These are phyloP conservation scores for Vulpes lagopus DNA, from an alignment of 2,113 vertebrate genomes.

Conservation along the genomic window DNA sequence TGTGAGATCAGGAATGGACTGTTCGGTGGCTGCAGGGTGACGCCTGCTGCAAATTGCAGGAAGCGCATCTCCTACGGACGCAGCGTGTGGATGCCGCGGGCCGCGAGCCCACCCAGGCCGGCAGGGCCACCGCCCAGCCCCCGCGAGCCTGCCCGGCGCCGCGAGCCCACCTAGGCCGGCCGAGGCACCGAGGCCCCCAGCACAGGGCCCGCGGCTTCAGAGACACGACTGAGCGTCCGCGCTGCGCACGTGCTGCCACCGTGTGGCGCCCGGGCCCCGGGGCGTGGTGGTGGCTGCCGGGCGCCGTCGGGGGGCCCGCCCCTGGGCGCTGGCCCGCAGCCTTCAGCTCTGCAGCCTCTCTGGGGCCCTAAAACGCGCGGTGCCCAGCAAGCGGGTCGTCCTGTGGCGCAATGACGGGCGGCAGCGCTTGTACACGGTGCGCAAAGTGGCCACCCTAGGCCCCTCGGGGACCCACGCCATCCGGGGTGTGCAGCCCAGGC, in stretches of 20 bases:
- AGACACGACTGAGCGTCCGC: too few relatives aligned
- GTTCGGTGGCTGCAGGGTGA: slow-evolving; percentile 80
- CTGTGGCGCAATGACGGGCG: neutral
- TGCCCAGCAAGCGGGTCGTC: neutral
- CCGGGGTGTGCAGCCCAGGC: too few relatives aligned
- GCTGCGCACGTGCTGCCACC: too few relatives aligned
- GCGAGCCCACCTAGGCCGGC: too few relatives aligned
- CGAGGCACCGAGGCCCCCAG: too few relatives aligned
- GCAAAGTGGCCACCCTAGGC: neutral
- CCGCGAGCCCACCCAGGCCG: too few relatives aligned
- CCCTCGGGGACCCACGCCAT: neutral
- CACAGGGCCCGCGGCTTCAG: too few relatives aligned
- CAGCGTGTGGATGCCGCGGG: neutral
- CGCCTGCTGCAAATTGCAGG: slow-evolving; percentile 82
- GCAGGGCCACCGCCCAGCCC: too few relatives aligned
- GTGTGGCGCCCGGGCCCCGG: too few relatives aligned
- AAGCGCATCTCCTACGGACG: slow-evolving; percentile 56
- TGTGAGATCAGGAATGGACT: neutral
- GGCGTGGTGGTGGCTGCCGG: too few relatives aligned
- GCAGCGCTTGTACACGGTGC: neutral
- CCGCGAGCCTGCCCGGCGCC: too few relatives aligned
- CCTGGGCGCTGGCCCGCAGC: neutral
- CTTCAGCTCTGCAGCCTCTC: neutral
- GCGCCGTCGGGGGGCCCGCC: too few relatives aligned
- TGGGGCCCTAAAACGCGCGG: neutral